Conservation (phyloP, 2,113 vertebrate genomes). For the Acanthisitta chloris region DNA sequence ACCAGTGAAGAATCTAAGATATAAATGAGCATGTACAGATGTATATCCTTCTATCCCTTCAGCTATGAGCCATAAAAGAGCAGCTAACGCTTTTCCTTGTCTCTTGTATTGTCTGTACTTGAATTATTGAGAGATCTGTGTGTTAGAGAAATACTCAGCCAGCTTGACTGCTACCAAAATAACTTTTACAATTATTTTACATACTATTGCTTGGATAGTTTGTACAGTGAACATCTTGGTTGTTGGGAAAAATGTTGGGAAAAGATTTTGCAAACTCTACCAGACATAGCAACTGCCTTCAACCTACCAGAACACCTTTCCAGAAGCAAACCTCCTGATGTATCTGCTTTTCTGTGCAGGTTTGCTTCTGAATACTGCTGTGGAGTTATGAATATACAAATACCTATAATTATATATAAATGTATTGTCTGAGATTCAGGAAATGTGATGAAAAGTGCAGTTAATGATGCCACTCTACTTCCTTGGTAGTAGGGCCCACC, state of each 20-base stretch:
- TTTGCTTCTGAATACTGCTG: background rate
- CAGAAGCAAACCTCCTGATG: background rate
- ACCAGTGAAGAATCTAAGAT: background rate
- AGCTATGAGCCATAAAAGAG: background rate
- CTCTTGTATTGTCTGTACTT: background rate
- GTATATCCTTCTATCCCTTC: background rate
- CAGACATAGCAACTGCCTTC: background rate
- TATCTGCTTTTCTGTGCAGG: background rate
- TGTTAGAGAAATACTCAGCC: background rate
- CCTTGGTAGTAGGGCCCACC: background rate
- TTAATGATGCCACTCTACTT: background rate
- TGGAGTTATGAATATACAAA: background rate
- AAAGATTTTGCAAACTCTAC: background rate
- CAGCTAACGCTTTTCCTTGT: background rate
- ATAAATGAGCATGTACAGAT: background rate
- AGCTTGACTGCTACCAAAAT: background rate
- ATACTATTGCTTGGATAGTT: background rate
- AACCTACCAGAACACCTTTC: background rate
- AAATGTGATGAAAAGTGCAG: background rate
- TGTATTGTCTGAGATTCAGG: background rate
- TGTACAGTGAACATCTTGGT: accelerated
- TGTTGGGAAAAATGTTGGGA: background rate
- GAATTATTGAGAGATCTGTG: background rate
- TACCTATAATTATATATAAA: background rate
- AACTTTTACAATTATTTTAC: background rate